These are phyloP conservation scores for Calliopum simillimum DNA, from an alignment of 2,888 invertebrate species.

Conservation along the genomic window DNA sequence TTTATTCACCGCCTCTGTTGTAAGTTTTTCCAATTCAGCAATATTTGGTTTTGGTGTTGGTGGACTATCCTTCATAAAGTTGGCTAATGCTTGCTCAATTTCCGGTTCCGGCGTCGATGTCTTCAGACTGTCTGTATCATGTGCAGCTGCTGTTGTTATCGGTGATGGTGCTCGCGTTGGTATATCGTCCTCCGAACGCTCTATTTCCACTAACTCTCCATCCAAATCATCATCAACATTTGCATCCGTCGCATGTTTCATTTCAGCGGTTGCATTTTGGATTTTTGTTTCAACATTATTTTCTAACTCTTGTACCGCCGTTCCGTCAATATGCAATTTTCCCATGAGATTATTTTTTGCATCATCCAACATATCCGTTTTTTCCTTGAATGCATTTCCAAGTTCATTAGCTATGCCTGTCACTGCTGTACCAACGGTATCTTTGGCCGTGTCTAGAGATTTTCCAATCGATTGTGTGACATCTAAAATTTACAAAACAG, in stretches of 20 bases:
- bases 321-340: conserved; percentile 54
- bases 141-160: conserved; percentile 52
- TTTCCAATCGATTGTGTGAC: conserved; percentile 52
- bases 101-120: conserved; percentile 66
- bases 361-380: conserved; percentile 53
- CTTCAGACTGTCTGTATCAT: conserved; percentile 62
- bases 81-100: conserved; percentile 63
- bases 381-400: conserved; percentile 56
- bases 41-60: conserved; percentile 64
- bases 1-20: conserved; percentile 34
- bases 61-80: conserved; percentile 54
- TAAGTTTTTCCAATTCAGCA: conserved; percentile 57
- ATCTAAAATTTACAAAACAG: conserved; percentile 46
- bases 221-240: not conserved
- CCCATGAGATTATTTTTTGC: conserved; percentile 58
- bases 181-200: not conserved
- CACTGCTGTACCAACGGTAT: conserved; percentile 56
- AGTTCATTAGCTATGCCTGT: conserved; percentile 58
- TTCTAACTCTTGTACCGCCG: not conserved
- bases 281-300: not conserved
- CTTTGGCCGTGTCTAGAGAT: conserved; percentile 59
- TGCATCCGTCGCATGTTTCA: conserved; percentile 3
- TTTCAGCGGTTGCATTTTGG: conserved; percentile 8
- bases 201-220: conserved; percentile 19
- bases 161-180: conserved; percentile 49